A percentile compares a stretch with the other conserved stretches of the same genome.
phyloP scores from a whole-genome alignment of 2,797 vertebrate species.

The Pseudomugil tenellus region DNA sequence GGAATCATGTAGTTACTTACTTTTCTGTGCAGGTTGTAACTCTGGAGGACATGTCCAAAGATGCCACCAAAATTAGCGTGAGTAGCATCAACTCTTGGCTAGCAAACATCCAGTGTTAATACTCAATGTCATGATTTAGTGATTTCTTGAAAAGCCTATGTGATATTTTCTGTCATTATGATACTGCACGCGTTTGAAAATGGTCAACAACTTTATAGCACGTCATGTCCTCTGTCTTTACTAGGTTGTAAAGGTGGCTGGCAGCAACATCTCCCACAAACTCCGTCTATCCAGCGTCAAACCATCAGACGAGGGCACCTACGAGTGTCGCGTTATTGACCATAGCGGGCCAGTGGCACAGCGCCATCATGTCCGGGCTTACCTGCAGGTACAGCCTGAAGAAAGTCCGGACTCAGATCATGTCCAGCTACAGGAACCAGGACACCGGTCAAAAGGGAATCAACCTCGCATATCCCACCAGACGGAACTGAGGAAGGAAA shows the following conservation, averaged over 20 bases:
- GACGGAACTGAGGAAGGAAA: conserved; percentile 85
- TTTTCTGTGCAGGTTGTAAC: conserved; percentile 81
- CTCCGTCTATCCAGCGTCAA: conserved; percentile 93
- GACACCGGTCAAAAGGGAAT: conserved; percentile 26
- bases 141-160: background rate
- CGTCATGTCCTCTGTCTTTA: background rate
- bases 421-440: conserved; percentile 55
- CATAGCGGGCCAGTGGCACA: conserved; percentile 88
- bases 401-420: conserved; percentile 65
- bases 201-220: background rate
- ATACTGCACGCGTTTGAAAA: background rate
- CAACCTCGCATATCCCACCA: conserved; percentile 56
- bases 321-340: conserved; percentile 95
- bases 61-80: conserved; percentile 96
- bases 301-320: conserved; percentile 90
- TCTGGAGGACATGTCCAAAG: conserved; percentile 87
- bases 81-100: conserved; percentile 64
- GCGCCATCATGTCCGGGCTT: conserved; percentile 91
- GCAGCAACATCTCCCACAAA: conserved; percentile 98
- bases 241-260: conserved; percentile 95
- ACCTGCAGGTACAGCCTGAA: conserved; percentile 87
- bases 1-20: conserved; percentile 14
- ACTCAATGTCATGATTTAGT: too few species aligned
- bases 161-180: background rate
- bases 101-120: conserved; percentile 5